Base-by-base conservation (phyloP, 1,140 invertebrate species). In the Brachionus paranguensis region DNA sequence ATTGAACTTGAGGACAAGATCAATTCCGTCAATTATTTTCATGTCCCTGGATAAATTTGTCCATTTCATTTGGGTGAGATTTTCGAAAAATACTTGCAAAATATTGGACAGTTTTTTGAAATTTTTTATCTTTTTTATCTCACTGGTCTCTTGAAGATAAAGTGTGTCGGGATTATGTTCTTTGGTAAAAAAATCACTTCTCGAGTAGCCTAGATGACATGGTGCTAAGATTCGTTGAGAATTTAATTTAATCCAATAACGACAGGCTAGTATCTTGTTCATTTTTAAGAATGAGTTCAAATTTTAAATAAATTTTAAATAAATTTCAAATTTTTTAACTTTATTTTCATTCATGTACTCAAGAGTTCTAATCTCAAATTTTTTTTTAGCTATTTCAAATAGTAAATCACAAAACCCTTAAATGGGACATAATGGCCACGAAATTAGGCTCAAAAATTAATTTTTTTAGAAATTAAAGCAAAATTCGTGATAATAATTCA, bases 51-150 rank as follows among this genome's bases (percentile, higher is more conserved):
- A 29, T 2, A 24, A 14, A 27, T 47, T 33, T 53, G 47, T 76
- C 72, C 72, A 76, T 47, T 50, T 76, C 20, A 76, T 24, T 76
- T 76, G 72, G 20, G 3, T 50, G 2, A 76, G 33, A 12, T 50
- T 47, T 45, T 76, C 72, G 11, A 76, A 76, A 47, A 76, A 76
- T 27, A 27, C 5, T 45, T 76, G 24, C 5, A 76, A 12, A 27
- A 76, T 47, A 27, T 17, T 29, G 2, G 72, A 76, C 11, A 76
- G 14, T 76, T 76, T 76, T 27, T 76, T 76, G 24, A 76, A 76
- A n/a, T 76, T 76, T 50, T 76, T 76, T 27, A 76, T 12, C 27
- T 76, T 76, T 76, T 76, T 50, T 12, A 27, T 33, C 17, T 76
- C 72, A 76, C 14, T 41, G 3, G 29, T 72, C 17, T 72, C 68